A percentile compares a stretch with the other conserved stretches of the same genome.
Evolutionary conservation across 2,797 vertebrate genomes (phyloP).

Genomic region (Rachycentron canadum): DNA sequence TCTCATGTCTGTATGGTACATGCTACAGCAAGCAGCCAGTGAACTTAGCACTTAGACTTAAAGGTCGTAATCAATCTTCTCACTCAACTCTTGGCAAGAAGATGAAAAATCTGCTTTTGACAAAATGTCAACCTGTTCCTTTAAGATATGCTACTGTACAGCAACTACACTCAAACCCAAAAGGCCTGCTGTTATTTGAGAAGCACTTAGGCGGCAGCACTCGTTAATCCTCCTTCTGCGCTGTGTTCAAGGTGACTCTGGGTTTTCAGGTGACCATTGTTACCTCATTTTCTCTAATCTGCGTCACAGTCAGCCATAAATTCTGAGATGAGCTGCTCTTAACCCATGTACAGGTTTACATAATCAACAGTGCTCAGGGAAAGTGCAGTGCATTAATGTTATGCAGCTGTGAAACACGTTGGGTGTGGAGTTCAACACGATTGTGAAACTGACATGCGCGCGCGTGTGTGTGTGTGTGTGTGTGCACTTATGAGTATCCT

Average conservation of each 20-base stretch:
- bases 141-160: background rate
- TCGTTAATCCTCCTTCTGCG: background rate
- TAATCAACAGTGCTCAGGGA: slow-evolving; percentile 6
- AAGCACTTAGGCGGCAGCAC: background rate
- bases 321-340: slow-evolving; percentile 14
- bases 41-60: background rate
- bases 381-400: slow-evolving; percentile 13
- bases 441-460: slow-evolving; percentile 64
- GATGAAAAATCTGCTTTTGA: background rate
- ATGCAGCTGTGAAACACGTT: slow-evolving; percentile 41
- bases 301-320: slow-evolving; percentile 4
- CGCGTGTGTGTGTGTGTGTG: slow-evolving; percentile 12
- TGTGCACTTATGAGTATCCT: slow-evolving; percentile 47
- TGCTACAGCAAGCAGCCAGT: no score
- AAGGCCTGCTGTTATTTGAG: slow-evolving; percentile 9
- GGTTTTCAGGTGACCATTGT: background rate
- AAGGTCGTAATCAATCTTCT: background rate
- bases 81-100: background rate
- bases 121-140: background rate
- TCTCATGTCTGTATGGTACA: no score
- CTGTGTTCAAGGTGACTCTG: background rate
- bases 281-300: background rate
- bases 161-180: background rate
- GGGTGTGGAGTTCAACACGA: slow-evolving; percentile 26
- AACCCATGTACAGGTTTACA: slow-evolving; percentile 9